These are phyloP conservation scores for Buteo buteo DNA, from an alignment of 2,113 vertebrate species.

Conservation along the genomic window DNA sequence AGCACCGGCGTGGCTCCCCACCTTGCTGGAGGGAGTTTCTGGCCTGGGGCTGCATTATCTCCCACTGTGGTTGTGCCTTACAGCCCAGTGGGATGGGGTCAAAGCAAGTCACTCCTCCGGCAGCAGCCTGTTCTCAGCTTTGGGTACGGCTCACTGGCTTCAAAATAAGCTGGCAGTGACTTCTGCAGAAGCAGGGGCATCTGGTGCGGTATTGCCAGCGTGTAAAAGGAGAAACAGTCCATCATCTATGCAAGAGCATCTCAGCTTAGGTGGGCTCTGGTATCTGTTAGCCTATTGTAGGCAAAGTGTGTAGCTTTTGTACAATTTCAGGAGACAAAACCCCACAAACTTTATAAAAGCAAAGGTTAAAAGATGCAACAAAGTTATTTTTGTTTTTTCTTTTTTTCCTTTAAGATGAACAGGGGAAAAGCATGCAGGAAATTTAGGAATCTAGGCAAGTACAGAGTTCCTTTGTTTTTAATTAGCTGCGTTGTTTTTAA, in stretches of 20 bases:
- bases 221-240: not conserved
- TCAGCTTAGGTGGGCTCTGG: not conserved
- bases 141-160: not conserved
- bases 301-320: not conserved
- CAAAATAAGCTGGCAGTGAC: not conserved
- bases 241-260: not conserved
- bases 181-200: not conserved
- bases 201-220: not conserved
- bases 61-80: not conserved
- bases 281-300: not conserved
- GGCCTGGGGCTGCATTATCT: not conserved
- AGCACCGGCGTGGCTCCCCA: not conserved
- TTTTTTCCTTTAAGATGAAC: not conserved
- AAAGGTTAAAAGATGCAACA: not conserved
- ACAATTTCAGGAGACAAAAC: not conserved
- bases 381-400: not conserved
- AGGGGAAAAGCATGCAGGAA: not conserved
- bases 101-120: not conserved
- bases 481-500: constrained; percentile 55
- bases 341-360: not conserved
- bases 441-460: constrained; percentile 22
- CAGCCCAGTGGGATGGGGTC: not conserved
- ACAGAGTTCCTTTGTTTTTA: constrained; percentile 48
- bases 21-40: not conserved
- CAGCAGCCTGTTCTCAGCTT: not conserved